phyloP scores from a whole-genome alignment of 2,888 invertebrate species.

The Pasiphila rectangulata region DNA sequence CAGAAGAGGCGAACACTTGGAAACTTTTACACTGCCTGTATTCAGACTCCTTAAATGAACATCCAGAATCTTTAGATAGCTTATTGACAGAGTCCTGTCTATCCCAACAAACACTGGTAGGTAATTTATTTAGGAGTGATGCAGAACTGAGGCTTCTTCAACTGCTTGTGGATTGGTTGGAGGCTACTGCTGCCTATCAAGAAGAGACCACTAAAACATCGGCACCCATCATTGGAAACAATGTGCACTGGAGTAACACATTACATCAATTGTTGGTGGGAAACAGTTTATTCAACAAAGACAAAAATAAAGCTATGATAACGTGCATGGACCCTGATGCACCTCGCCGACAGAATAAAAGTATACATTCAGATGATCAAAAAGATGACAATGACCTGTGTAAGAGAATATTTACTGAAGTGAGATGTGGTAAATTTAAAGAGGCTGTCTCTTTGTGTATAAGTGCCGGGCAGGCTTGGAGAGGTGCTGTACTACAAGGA shows the following conservation, averaged over 20 bases:
- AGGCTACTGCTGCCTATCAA: conserved; percentile 90
- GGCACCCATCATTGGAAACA: conserved; percentile 73
- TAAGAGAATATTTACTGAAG: conserved; percentile 84
- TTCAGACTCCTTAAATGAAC: conserved; percentile 86
- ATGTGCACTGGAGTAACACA: conserved; percentile 95
- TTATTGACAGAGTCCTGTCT: conserved; percentile 63
- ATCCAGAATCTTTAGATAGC: conserved; percentile 76
- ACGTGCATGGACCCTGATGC: conserved; percentile 94
- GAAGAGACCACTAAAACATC: conserved; percentile 80
- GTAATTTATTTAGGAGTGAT: conserved; percentile 70
- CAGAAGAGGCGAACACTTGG: conserved; percentile 94
- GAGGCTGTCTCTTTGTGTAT: conserved; percentile 91
- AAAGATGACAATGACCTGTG: conserved; percentile 85
- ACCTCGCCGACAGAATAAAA: conserved; percentile 87
- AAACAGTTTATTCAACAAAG: conserved; percentile 70
- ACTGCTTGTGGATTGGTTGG: conserved; percentile 95
- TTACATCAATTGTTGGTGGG: conserved; percentile 86
- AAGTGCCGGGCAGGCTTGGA: conserved; percentile 94
- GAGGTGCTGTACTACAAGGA: conserved; percentile 93
- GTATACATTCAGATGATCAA: conserved; percentile 91
- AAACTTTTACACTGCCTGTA: conserved; percentile 90
- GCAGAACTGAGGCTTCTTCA: conserved; percentile 86
- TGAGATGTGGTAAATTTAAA: conserved; percentile 92
- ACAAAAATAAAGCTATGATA: conserved; percentile 74
- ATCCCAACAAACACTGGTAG: conserved; percentile 65